phyloP scores from a whole-genome alignment of 2,113 vertebrate species.

The rat (Rattus norvegicus) region DNA sequence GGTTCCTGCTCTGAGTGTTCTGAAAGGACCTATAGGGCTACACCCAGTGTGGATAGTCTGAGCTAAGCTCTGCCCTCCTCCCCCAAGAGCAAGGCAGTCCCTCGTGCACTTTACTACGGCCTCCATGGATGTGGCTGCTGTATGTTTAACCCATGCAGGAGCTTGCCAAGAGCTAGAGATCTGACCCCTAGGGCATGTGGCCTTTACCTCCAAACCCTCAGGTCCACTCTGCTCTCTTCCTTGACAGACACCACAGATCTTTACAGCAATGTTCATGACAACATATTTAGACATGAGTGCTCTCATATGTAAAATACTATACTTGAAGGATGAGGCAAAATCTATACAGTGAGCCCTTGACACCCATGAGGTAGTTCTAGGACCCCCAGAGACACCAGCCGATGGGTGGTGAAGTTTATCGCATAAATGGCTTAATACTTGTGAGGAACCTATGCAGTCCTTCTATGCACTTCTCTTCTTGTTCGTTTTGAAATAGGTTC shows the following conservation, averaged over 20 bases:
- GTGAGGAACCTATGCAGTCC: neutral
- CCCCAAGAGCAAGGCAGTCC: neutral
- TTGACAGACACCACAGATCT: no score
- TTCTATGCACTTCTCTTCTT: neutral
- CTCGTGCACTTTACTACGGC: fast-evolving
- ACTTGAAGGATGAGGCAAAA: neutral
- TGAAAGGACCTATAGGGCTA: neutral
- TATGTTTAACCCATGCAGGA: neutral
- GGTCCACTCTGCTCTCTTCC: neutral
- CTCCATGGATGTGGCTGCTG: neutral
- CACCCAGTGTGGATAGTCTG: fast-evolving
- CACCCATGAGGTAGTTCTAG: neutral
- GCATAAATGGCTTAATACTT: neutral
- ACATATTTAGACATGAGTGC: neutral
- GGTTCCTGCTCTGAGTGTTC: neutral
- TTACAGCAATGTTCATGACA: neutral
- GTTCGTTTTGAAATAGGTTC: neutral
- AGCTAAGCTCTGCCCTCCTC: fast-evolving
- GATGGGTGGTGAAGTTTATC: neutral
- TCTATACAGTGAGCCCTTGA: neutral
- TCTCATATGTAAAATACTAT: neutral
- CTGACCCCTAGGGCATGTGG: neutral
- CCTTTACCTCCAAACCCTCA: neutral
- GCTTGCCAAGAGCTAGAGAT: neutral
- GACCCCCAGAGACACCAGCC: neutral